Evolutionary conservation across 2,888 invertebrate genomes (phyloP), one percentile per base, ranked within the genome.

Genomic region (Itoplectis maculator): DNA sequence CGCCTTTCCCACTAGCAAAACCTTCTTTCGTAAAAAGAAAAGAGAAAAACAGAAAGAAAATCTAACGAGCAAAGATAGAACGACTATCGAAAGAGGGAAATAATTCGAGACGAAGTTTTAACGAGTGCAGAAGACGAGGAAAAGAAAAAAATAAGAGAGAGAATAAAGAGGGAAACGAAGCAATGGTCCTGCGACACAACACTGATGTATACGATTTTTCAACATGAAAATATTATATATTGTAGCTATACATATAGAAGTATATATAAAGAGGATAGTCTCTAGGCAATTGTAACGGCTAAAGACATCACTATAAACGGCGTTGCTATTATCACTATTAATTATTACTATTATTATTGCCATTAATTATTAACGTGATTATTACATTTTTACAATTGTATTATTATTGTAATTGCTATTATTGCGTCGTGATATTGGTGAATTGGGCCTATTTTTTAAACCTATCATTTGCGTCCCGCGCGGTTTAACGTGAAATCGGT

Each of bases 131-230:
- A 77, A 75, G 37, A 45, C 56, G 9, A 18, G n/a, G n/a, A n/a
- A n/a, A 54, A 59, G 13, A 29, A 29, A 29, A 2, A 3, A 74
- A 69, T 40, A 7, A 37, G 35, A 11, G 72, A 63, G 63, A 70
- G 76, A 79, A 40, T 47, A 74, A 73, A 82, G 85, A 87, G 84
- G 85, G 88, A 87, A 88, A 86, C 87, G 89, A 92, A 92, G 90
- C 91, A 91, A 91, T 91, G 91, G 91, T 91, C 92, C 90, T 91
- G 92, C 91, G 91, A 93, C 92, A 91, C 92, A 91, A 93, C 93
- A 93, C 92, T 93, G 93, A 93, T 93, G 93, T 93, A 93, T 93
- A 93, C 93, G 93, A 93, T 93, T 93, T 93, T 93, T 93, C 93
- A 93, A 93, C 92, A 92, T 91, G 91, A 88, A 92, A 92, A 92